Percentiles rank a stretch among this genome's conserved stretches.
These are phyloP conservation scores for Perca fluviatilis DNA, from an alignment of 2,113 vertebrate species.

Conservation along the genomic window DNA sequence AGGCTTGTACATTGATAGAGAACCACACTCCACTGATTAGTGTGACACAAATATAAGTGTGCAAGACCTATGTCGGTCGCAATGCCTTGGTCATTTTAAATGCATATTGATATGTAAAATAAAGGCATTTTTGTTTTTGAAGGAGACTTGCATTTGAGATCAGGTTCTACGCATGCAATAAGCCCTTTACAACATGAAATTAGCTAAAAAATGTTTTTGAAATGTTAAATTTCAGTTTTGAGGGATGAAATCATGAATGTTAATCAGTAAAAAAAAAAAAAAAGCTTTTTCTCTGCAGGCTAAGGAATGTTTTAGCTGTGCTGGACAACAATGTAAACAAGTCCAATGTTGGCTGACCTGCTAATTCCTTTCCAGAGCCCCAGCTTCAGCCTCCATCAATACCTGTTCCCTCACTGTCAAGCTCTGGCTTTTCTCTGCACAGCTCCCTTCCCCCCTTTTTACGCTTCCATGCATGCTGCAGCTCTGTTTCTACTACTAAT, in stretches of 20 bases:
- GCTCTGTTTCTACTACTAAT: background rate
- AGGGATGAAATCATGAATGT: background rate
- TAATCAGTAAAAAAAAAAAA: background rate
- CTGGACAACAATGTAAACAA: slow-evolving; percentile 24
- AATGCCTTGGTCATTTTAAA: no score
- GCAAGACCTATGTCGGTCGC: no score
- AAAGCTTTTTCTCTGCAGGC: background rate
- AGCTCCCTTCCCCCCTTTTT: background rate
- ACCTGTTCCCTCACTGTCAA: slow-evolving; percentile 31
- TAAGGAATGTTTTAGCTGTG: slow-evolving; percentile 4
- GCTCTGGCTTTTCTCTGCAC: slow-evolving; percentile 12
- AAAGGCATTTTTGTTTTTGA: no score
- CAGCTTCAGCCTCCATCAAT: slow-evolving; percentile 52
- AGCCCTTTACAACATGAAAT: no score
- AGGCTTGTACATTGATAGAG: no score
- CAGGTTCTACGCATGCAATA: no score
- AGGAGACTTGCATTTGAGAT: no score
- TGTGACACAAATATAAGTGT: no score
- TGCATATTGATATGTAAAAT: no score
- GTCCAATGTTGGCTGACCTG: slow-evolving; percentile 40
- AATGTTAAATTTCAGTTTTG: background rate
- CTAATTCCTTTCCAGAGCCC: slow-evolving; percentile 51
- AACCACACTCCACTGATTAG: no score
- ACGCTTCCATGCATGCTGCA: background rate
- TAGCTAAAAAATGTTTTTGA: background rate